These are phyloP conservation scores for Clarias laeviceps DNA, from an alignment of 2,797 vertebrate genomes.

Conservation along the genomic window DNA sequence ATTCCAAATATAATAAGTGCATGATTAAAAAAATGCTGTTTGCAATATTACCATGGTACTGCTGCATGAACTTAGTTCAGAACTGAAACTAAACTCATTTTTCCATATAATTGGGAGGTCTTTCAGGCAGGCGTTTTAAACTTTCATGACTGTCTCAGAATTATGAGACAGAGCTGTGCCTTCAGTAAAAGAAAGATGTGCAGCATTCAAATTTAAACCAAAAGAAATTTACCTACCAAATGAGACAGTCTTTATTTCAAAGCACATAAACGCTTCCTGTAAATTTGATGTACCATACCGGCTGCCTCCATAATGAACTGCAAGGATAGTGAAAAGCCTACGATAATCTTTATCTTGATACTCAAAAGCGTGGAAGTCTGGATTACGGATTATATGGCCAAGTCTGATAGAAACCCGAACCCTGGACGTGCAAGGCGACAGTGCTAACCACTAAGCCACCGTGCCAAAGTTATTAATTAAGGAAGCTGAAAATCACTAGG, in stretches of 20 bases:
- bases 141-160: neutral
- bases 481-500: neutral
- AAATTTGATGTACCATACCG: neutral
- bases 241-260: conserved; percentile 5
- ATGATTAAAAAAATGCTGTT: neutral
- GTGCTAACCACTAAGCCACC: no score
- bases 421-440: no score
- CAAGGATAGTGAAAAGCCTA: neutral
- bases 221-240: neutral
- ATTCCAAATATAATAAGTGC: neutral
- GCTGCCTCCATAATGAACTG: neutral
- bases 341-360: neutral
- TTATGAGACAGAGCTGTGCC: neutral
- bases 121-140: neutral
- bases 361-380: neutral
- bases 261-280: neutral
- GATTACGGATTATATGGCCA: neutral
- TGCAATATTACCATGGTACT: neutral
- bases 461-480: neutral
- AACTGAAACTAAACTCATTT: neutral
- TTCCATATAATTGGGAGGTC: neutral
- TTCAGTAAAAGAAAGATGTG: neutral
- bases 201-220: neutral
- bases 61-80: neutral
- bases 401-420: no score